Percentiles rank a stretch among this genome's conserved stretches.
These are phyloP conservation scores for Charaxes varanes DNA, from an alignment of 1,140 invertebrate genomes.

Conservation along the genomic window DNA sequence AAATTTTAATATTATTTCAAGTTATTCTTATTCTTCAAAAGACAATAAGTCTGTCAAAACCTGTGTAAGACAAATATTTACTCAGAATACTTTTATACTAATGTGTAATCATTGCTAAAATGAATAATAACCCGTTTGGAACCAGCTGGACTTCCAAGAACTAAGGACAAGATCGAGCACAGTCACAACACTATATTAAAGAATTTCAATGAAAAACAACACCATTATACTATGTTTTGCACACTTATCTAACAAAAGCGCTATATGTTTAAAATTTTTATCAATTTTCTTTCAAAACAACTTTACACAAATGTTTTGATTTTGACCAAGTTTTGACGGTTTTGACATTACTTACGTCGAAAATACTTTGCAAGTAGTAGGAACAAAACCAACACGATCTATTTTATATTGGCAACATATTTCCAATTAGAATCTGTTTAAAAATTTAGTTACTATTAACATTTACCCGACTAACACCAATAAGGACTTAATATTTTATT, in stretches of 20 bases:
- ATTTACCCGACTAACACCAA: no score
- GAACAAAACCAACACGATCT: no score
- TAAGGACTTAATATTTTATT: no score
- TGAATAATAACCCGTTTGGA: constrained; percentile 30
- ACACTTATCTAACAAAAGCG: constrained; percentile 6
- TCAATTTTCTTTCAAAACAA: constrained; percentile 41
- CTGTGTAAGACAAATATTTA: neutral
- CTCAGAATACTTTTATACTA: constrained; percentile 2
- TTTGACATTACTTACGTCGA: constrained; percentile 25
- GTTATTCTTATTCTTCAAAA: neutral
- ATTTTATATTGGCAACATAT: no score
- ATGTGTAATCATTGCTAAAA: constrained; percentile 19
- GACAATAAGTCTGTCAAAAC: neutral
- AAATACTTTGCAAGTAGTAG: constrained; percentile 21
- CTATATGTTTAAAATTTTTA: constrained; percentile 12
- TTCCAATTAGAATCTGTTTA: no score
- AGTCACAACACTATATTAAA: constrained; percentile 20
- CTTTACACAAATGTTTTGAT: constrained; percentile 45
- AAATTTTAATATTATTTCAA: constrained; percentile 6
- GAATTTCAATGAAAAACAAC: constrained; percentile 23
- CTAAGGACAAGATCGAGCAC: constrained; percentile 22
- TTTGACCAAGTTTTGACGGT: constrained; percentile 54
- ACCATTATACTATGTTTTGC: constrained; percentile 20
- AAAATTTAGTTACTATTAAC: no score
- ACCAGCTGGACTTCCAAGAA: constrained; percentile 43